phyloP scores from a whole-genome alignment of 53 echinoderm and acorn worm species.

The Patiria pectinifera region DNA sequence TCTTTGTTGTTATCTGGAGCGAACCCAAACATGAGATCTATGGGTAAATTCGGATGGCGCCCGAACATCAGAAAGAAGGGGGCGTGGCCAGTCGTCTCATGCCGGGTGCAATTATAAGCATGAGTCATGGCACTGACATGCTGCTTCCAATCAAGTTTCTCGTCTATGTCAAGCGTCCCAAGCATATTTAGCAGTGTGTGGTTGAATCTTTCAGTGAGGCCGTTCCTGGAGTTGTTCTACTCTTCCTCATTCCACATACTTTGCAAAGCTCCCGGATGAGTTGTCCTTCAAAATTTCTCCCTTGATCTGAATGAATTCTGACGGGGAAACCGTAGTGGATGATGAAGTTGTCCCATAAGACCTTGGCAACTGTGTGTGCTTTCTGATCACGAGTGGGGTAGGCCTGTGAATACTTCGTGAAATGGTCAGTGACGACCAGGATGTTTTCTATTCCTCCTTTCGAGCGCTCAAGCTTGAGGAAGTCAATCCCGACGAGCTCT shows the following conservation, averaged over 20 bases:
- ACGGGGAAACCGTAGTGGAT: conserved; percentile 78
- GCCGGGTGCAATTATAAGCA: conserved; percentile 68
- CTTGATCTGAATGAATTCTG: conserved; percentile 73
- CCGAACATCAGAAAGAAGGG: conserved; percentile 76
- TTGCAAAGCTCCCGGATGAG: conserved; percentile 48
- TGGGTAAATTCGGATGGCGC: conserved; percentile 61
- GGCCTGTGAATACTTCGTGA: conserved; percentile 69
- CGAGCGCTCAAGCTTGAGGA: conserved; percentile 49
- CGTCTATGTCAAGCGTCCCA: conserved; percentile 47
- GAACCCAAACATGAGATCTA: conserved; percentile 29
- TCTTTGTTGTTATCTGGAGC: too few species aligned
- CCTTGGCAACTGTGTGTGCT: conserved; percentile 61
- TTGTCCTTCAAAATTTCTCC: conserved; percentile 63
- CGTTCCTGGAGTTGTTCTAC: conserved; percentile 38
- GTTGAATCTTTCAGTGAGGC: conserved; percentile 65
- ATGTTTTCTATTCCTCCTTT: conserved; percentile 14
- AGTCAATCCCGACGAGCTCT: conserved; percentile 59
- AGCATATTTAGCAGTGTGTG: conserved; percentile 65
- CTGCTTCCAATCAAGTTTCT: conserved; percentile 69
- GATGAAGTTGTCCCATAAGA: conserved; percentile 70
- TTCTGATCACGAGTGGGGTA: conserved; percentile 74
- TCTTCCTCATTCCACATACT: conserved; percentile 16
- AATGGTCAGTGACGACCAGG: conserved; percentile 73
- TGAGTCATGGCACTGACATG: conserved; percentile 67
- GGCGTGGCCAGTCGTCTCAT: conserved; percentile 64